Base-by-base conservation (phyloP, 2,797 vertebrate genomes). In the Paguma larvata region DNA sequence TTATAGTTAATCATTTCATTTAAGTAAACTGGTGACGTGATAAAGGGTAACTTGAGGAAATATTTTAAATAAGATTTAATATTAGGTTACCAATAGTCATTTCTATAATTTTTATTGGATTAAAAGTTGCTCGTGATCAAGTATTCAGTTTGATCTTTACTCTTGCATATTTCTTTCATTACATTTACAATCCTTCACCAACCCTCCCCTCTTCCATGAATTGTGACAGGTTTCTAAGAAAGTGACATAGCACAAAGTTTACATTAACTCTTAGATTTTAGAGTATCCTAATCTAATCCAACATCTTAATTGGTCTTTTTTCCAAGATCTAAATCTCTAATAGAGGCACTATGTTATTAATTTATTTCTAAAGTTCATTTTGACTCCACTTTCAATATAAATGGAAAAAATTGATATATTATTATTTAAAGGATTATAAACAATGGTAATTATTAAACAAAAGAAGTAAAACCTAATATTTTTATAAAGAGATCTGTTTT, bases 1-100 rank as follows among this genome's bases (percentile, higher is more conserved):
- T 84, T 90, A 83, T 65, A 83, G 85, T 79, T 32, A 83, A 63
- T 67, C 18, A 46, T 44, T 79, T 67, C 2, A 38, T n/a, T 1
- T 46, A 94, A 94, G 91, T 34, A 32, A 91, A 88, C 7, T 59
- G 16, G 3, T 30, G 10, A 53, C 27, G 0, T 77, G 18, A 51
- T 32, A 68, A 85, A 46, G 7, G 53, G 34, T 68, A 92, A 85
- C 6, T 85, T 80, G 6, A 19, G 19, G 70, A 82, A 10, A 62
- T 67, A 85, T 23, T 91, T 91, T 85, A 91, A 88, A 72, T 91
- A 62, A 44, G 23, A 68, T 63, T 80, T 75, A 80, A 32, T 94
- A 53, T 84, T 78, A 79, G 25, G 3, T 68, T 68, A 82, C 5
- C 30, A 70, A 32, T 62, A 72, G 59, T 48, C 16, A 46, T 48